phyloP scores from a whole-genome alignment of 2,888 invertebrate genomes.

The Lithophane leautieri region DNA sequence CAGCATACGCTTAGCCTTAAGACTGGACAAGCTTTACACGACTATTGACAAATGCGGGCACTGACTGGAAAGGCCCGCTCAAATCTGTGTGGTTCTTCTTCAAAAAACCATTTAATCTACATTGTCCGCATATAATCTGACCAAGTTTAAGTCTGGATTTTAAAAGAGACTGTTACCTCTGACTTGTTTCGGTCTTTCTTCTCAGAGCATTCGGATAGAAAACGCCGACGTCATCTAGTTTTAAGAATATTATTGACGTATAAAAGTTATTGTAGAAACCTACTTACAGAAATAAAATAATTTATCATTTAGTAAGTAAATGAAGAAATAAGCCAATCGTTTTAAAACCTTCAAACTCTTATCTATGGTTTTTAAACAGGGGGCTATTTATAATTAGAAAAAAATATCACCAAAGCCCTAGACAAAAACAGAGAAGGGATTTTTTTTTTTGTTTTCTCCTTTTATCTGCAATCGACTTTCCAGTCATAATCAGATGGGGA shows the following conservation, averaged over 20 bases:
- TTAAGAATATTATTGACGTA: not conserved
- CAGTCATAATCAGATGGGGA: too few relatives aligned
- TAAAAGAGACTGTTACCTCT: not conserved
- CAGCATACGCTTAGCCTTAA: too few relatives aligned
- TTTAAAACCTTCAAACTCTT: not conserved
- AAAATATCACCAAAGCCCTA: constrained; percentile 38
- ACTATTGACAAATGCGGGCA: not conserved
- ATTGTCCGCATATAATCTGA: not conserved
- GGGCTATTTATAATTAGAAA: not conserved
- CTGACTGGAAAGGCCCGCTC: not conserved
- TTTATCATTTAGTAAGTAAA: not conserved
- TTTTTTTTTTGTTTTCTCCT: too few relatives aligned
- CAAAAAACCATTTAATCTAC: not conserved
- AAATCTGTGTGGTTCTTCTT: not conserved
- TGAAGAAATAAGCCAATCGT: constrained; percentile 5
- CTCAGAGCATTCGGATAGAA: not conserved
- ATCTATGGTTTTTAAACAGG: not conserved
- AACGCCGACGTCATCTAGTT: not conserved
- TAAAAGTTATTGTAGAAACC: not conserved
- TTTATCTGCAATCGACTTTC: too few relatives aligned
- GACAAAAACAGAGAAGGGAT: constrained; percentile 44
- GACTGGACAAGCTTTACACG: not conserved
- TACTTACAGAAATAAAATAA: not conserved
- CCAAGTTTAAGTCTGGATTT: not conserved
- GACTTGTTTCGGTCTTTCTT: not conserved